These are phyloP conservation scores for Dicaeum eximium DNA, from an alignment of 2,113 vertebrate genomes.

Conservation along the genomic window DNA sequence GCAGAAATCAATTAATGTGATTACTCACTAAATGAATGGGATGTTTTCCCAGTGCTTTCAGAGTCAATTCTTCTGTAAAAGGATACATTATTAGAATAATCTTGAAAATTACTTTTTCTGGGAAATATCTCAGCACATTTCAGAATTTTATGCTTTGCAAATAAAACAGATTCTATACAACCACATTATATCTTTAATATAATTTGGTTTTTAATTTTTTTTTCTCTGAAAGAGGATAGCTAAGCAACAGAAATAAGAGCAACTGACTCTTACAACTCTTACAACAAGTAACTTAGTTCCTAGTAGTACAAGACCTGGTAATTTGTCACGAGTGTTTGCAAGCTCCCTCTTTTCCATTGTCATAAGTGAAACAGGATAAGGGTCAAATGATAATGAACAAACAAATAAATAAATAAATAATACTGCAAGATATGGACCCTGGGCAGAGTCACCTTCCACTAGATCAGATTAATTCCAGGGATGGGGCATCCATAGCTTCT, in stretches of 20 bases:
- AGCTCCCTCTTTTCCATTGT: background rate
- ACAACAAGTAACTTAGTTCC: background rate
- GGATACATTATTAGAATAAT: background rate
- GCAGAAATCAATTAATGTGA: background rate
- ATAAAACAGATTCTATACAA: background rate
- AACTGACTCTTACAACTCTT: background rate
- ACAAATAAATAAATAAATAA: background rate
- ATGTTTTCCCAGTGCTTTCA: background rate
- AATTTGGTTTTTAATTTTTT: background rate
- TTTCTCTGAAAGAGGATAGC: background rate
- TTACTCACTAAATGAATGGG: background rate
- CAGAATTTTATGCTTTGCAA: background rate
- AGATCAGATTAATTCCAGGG: background rate
- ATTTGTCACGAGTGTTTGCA: background rate
- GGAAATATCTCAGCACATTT: background rate
- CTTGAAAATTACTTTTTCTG: background rate
- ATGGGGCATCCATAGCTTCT: background rate
- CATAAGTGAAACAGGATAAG: background rate
- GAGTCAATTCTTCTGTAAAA: background rate
- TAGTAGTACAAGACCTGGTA: background rate
- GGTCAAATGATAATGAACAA: background rate
- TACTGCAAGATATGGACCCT: background rate
- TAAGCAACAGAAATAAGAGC: background rate
- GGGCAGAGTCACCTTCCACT: background rate
- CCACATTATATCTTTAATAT: background rate